A percentile compares a stretch with the other conserved stretches of the same genome.
Conservation (phyloP, 2,797 vertebrate genomes). For the Balearica regulorum region DNA sequence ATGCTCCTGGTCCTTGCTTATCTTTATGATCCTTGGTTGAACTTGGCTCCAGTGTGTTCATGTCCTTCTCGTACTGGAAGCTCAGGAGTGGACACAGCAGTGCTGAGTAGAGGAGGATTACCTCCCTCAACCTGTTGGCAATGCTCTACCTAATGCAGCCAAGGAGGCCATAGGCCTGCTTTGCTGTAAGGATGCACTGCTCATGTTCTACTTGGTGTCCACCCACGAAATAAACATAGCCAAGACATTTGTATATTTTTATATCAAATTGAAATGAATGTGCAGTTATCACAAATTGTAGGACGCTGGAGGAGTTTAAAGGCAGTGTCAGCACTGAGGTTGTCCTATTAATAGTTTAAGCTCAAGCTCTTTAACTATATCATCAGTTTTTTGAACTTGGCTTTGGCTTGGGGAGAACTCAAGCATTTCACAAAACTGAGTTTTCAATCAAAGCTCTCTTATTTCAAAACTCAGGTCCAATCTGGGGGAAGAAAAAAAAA, state of each 20-base stretch:
- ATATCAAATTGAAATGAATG: background rate
- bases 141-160: background rate
- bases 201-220: background rate
- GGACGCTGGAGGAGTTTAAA: background rate
- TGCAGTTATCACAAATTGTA: background rate
- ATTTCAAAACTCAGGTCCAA: constrained; percentile 36
- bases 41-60: fast-evolving
- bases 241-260: background rate
- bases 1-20: background rate
- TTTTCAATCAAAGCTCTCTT: constrained; percentile 53
- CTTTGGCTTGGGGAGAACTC: background rate
- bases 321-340: background rate
- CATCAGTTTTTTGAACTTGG: background rate
- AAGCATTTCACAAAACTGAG: constrained; percentile 16
- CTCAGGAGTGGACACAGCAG: background rate
- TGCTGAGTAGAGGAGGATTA: background rate
- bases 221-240: background rate
- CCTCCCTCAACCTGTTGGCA: background rate
- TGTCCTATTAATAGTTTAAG: background rate
- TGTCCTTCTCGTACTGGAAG: background rate
- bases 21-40: background rate
- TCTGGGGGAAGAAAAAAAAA: background rate
- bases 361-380: background rate
- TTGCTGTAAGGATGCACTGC: background rate
- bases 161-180: background rate